Evolutionary conservation across 2,888 invertebrate genomes (phyloP).

Genomic region (Drosophila maculinotata): DNA sequence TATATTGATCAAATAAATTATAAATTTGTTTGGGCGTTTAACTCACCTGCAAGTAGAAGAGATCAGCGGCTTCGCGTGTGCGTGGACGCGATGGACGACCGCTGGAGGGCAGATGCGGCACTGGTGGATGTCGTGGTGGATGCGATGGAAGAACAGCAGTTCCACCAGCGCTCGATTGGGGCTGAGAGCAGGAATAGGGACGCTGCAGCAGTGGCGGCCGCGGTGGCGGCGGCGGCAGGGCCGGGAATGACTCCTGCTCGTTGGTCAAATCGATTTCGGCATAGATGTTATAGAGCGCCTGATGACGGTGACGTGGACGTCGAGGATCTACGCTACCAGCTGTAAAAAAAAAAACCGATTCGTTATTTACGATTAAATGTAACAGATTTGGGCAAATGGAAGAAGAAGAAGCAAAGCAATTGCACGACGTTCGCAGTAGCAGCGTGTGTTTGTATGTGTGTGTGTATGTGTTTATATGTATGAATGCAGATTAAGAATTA

Average conservation of each 20-base stretch:
- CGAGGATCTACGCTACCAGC: constrained; percentile 18
- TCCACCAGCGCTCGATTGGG: constrained; percentile 6
- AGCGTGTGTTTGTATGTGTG: no score
- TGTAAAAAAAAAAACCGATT: neutral
- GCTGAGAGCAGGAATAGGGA: constrained; percentile 28
- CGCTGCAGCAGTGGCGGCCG: constrained; percentile 18
- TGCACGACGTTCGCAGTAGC: no score
- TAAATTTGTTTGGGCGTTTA: no score
- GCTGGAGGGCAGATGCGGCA: constrained; percentile 44
- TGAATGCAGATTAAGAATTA: no score
- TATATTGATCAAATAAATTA: no score
- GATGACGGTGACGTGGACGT: constrained; percentile 45
- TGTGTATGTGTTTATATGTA: no score
- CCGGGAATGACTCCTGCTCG: constrained; percentile 44
- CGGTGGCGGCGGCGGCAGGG: neutral
- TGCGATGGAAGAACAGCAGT: constrained; percentile 6
- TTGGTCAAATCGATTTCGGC: constrained; percentile 71
- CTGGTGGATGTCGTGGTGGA: constrained; percentile 43
- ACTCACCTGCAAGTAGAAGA: constrained; percentile 45
- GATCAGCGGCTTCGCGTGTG: constrained; percentile 55
- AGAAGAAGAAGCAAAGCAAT: no score
- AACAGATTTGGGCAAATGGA: no score
- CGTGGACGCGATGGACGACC: constrained; percentile 57
- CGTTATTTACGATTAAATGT: no score
- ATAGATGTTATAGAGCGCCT: constrained; percentile 63